A percentile compares a stretch with the other conserved stretches of the same genome.
Conservation (phyloP, 2,113 vertebrate genomes). For the Mus musculus region GRCm39 chr14:119935501-119936000, state of each 20-base stretch:
- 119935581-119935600: neutral
- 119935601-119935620: conserved; percentile 46
- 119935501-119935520: conserved; percentile 57
- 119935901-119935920: conserved; percentile 82
- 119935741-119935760: conserved; percentile 80
- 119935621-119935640: conserved; percentile 16
- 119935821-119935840: conserved; percentile 87
- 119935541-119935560: conserved; percentile 50
- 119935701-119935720: conserved; percentile 84
- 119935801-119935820: conserved; percentile 86
- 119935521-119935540: neutral
- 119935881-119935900: conserved; percentile 88
- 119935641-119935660: conserved; percentile 3
- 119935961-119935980: conserved; percentile 84
- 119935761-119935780: conserved; percentile 85
- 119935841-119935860: conserved; percentile 90
- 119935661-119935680: conserved; percentile 73
- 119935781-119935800: conserved; percentile 85
- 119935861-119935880: conserved; percentile 86
- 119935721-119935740: conserved; percentile 83
- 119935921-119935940: conserved; percentile 83
- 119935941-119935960: conserved; percentile 84
- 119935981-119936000: conserved; percentile 85
- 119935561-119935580: conserved; percentile 45
- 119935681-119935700: conserved; percentile 74